Conservation (phyloP, 2,797 vertebrate genomes). For the Sebastes taczanowskii region DNA sequence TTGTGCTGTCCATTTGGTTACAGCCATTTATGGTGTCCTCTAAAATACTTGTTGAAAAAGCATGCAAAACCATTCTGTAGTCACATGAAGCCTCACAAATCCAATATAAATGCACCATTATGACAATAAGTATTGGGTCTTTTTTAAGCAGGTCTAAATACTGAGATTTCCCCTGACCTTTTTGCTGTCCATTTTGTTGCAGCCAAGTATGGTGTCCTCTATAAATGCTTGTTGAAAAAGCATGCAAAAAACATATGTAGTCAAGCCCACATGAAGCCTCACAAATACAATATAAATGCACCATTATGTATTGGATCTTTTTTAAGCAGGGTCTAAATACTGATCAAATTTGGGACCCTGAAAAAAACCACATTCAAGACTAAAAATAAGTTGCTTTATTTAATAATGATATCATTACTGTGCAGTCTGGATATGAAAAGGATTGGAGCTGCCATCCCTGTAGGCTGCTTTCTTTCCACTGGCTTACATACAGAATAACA, state of each 20-base stretch:
- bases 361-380: neutral
- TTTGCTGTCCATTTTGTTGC: conserved; percentile 4
- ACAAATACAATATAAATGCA: neutral
- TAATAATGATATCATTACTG: conserved; percentile 49
- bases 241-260: neutral
- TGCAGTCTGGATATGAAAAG: conserved; percentile 35
- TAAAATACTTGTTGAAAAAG: conserved; percentile 17
- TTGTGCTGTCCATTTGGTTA: conserved; percentile 17
- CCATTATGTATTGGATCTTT: neutral
- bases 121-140: neutral
- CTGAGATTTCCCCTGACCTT: conserved; percentile 28
- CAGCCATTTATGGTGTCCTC: neutral
- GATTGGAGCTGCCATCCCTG: conserved; percentile 25
- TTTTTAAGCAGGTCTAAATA: neutral
- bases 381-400: neutral
- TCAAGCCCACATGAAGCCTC: neutral
- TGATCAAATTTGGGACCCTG: neutral
- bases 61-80: neutral
- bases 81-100: neutral
- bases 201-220: neutral
- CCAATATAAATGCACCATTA: neutral
- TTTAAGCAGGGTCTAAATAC: neutral
- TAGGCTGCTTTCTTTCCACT: conserved; percentile 54
- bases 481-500: conserved; percentile 56
- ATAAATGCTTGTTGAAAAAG: conserved; percentile 8